These are phyloP conservation scores for Calcarius lapponicus DNA, from an alignment of 2,797 vertebrate genomes.

Conservation along the genomic window DNA sequence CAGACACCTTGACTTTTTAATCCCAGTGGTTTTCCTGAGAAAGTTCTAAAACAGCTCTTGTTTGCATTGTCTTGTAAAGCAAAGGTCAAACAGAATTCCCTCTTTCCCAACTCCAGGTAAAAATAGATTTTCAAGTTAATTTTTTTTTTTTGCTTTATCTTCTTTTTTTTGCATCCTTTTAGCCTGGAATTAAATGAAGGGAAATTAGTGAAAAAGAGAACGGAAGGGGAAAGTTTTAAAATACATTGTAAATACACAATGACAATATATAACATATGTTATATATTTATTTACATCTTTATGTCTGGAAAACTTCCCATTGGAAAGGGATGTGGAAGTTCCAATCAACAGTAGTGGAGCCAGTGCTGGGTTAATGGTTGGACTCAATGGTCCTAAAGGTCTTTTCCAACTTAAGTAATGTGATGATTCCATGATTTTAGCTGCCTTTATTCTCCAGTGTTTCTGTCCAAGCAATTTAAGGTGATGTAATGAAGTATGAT, in stretches of 20 bases:
- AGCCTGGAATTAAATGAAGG: rapidly evolving
- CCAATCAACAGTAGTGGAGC: too few relatives aligned
- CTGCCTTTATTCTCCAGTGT: not conserved
- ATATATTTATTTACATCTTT: not conserved
- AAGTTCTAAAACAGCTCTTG: not conserved
- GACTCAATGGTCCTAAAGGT: rapidly evolving
- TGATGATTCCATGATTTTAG: not conserved
- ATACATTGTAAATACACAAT: not conserved
- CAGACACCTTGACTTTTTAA: not conserved
- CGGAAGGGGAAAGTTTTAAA: not conserved
- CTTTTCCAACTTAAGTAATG: not conserved
- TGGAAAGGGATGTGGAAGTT: not conserved
- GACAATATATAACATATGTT: rapidly evolving
- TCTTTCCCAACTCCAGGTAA: not conserved
- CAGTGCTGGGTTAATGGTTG: not conserved
- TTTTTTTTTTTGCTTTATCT: not conserved
- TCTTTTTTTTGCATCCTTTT: not conserved
- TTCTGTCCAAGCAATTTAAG: not conserved
- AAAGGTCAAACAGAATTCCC: not conserved
- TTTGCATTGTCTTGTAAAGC: not conserved
- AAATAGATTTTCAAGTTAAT: not conserved
- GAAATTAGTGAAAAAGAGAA: rapidly evolving
- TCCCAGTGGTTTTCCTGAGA: not conserved
- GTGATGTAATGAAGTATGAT: not conserved
- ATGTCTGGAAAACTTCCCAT: too few relatives aligned